Conservation (phyloP, 2,113 vertebrate genomes). For the Nesoenas mayeri region DNA sequence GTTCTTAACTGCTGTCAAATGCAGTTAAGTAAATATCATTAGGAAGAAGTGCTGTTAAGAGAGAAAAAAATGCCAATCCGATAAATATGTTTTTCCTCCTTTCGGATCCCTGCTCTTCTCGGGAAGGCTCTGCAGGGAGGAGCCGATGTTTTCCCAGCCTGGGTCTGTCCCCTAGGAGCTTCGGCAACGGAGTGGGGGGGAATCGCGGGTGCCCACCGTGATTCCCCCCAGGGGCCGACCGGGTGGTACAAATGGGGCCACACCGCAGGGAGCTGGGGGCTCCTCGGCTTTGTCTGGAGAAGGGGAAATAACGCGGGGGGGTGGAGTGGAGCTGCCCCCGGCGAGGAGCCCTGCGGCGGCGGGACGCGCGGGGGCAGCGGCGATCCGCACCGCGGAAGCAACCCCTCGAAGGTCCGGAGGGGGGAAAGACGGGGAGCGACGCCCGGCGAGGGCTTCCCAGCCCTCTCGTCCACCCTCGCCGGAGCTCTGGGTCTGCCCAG, state of each 20-base stretch:
- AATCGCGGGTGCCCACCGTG: neutral
- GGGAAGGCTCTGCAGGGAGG: neutral
- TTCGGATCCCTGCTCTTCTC: conserved; percentile 21
- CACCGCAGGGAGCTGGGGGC: neutral
- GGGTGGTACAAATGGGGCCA: neutral
- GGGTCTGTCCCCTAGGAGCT: neutral
- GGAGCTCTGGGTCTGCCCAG: neutral
- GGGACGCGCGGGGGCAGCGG: neutral
- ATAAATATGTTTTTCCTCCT: conserved; percentile 71
- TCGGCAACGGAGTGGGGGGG: neutral
- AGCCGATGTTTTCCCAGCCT: neutral
- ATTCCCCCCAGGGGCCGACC: neutral
- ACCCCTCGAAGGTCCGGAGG: neutral
- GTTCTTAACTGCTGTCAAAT: conserved; percentile 84
- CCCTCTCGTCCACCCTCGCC: neutral
- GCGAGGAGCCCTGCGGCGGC: neutral
- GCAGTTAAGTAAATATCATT: conserved; percentile 82
- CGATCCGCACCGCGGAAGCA: neutral
- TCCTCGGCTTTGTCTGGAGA: neutral
- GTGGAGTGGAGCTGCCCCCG: neutral
- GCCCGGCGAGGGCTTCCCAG: neutral
- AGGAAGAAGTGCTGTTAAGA: conserved; percentile 74
- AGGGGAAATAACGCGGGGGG: neutral
- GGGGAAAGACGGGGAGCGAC: too few relatives aligned
- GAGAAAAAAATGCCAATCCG: conserved; percentile 74